Percentiles rank a stretch among this genome's conserved stretches.
These are phyloP conservation scores for Littorina saxatilis DNA, from an alignment of 1,140 invertebrate genomes.

Conservation along the genomic window DNA sequence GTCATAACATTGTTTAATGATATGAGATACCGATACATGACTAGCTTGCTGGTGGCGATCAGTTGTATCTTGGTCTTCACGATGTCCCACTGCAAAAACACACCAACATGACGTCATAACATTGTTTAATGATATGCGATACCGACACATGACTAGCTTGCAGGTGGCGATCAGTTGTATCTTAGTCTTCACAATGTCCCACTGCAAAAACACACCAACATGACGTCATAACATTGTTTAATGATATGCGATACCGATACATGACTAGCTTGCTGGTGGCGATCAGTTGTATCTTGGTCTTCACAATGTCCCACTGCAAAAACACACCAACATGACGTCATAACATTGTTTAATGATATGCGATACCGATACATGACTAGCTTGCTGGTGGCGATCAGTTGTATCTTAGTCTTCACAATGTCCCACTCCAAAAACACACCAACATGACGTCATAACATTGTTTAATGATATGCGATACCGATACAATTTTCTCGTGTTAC, in stretches of 20 bases:
- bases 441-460: no score
- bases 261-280: background rate
- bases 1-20: background rate
- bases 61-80: conserved; percentile 72
- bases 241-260: background rate
- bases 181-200: no score
- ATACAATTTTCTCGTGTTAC: background rate
- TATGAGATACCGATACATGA: conserved; percentile 45
- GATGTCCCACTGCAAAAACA: conserved; percentile 76
- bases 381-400: background rate
- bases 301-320: background rate
- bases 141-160: background rate
- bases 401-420: no score
- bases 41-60: conserved; percentile 71
- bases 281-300: background rate
- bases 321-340: no score
- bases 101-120: background rate
- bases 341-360: no score
- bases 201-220: no score
- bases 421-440: background rate
- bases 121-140: background rate
- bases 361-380: background rate
- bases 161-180: background rate
- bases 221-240: no score
- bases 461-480: no score